These are phyloP conservation scores for Polietes domitor DNA, from an alignment of 2,888 invertebrate species.

Conservation along the genomic window DNA sequence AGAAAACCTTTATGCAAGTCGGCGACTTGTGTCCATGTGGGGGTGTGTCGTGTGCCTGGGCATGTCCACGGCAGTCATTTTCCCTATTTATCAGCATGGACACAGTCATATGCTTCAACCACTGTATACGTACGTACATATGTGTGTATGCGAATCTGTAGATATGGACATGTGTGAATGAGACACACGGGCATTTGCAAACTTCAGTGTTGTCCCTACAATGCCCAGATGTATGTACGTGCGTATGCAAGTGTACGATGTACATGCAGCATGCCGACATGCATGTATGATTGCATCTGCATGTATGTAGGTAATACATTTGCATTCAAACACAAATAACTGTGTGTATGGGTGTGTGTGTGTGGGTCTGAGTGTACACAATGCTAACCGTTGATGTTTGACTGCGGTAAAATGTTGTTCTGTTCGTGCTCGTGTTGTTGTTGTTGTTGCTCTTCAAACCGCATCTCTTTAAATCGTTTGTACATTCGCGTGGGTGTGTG, in stretches of 20 bases:
- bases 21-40: background rate
- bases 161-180: background rate
- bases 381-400: constrained; percentile 54
- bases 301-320: background rate
- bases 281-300: background rate
- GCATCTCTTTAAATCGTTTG: constrained; percentile 52
- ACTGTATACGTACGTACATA: background rate
- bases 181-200: constrained; percentile 43
- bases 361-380: constrained; percentile 31
- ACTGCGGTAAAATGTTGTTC: constrained; percentile 51
- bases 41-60: background rate
- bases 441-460: constrained; percentile 44
- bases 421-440: constrained; percentile 24
- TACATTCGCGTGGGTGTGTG: background rate
- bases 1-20: constrained; percentile 24
- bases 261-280: too few relatives aligned
- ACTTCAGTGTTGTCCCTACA: constrained; percentile 2
- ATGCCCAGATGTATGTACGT: background rate
- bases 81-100: constrained; percentile 47
- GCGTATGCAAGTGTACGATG: background rate
- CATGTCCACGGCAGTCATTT: constrained; percentile 23
- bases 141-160: too few relatives aligned
- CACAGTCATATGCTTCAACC: background rate
- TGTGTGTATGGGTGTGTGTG: background rate
- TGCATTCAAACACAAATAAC: background rate